These are phyloP conservation scores for Phacellophora camtschatica DNA, from an alignment of 30 jellyfish, hydroid and myxozoan species.

Conservation along the genomic window DNA sequence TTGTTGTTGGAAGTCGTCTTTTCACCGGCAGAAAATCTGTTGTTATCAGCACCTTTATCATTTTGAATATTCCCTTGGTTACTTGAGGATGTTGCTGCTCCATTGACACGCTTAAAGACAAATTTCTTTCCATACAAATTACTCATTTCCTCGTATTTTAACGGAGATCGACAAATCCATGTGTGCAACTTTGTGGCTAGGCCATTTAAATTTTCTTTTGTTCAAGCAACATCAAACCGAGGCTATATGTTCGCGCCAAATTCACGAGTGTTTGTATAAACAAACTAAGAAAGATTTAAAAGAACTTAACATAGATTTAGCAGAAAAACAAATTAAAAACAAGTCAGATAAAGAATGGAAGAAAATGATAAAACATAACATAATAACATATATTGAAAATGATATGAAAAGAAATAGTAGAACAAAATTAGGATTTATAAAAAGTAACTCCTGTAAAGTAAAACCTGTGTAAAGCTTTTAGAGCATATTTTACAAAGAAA, in stretches of 20 bases:
- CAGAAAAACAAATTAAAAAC: no score
- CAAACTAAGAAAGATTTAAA: no score
- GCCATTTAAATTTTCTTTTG: not conserved
- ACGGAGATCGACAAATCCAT: not conserved
- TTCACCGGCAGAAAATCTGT: not conserved
- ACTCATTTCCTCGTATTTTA: not conserved
- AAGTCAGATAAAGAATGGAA: no score
- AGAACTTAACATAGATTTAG: no score
- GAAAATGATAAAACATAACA: no score
- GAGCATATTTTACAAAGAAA: no score
- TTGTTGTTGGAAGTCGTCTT: not conserved
- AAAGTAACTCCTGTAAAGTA: no score
- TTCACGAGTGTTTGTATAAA: no score
- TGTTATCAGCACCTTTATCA: not conserved
- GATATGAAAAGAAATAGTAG: no score
- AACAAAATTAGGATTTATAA: no score
- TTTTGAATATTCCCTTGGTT: not conserved
- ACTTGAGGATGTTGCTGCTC: not conserved
- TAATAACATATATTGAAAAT: no score
- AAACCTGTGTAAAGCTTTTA: no score
- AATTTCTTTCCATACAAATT: not conserved
- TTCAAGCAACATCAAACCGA: not conserved
- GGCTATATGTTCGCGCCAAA: not conserved
- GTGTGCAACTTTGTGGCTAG: not conserved
- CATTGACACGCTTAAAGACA: not conserved